Conservation (phyloP, 2,797 vertebrate species). For the Salarias fasciatus region DNA sequence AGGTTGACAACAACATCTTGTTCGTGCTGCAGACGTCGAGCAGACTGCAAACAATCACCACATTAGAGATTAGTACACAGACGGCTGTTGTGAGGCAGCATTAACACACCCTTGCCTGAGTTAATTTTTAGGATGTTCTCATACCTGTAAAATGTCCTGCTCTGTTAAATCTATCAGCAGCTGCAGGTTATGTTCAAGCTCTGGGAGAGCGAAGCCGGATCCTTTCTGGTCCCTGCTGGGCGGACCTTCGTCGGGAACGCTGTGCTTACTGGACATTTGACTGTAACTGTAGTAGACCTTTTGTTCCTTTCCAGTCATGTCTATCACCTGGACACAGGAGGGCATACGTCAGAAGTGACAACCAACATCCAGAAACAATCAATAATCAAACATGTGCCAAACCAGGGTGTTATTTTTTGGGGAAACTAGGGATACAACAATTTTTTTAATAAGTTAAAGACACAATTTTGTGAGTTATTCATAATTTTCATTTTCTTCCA, state of each 20-base stretch:
- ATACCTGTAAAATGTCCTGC: slow-evolving; percentile 96
- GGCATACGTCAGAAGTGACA: slow-evolving; percentile 2
- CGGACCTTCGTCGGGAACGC: slow-evolving; percentile 88
- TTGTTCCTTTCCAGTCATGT: slow-evolving; percentile 97
- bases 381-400: too few relatives aligned
- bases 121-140: neutral
- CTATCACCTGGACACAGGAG: slow-evolving; percentile 88
- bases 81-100: neutral
- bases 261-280: slow-evolving; percentile 97
- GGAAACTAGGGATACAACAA: too few relatives aligned
- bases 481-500: too few relatives aligned
- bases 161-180: slow-evolving; percentile 97
- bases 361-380: too few relatives aligned
- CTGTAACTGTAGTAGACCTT: slow-evolving; percentile 99
- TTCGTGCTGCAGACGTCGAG: slow-evolving; percentile 94
- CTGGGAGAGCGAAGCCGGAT: slow-evolving; percentile 89
- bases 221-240: slow-evolving; percentile 86
- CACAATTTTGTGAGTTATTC: too few relatives aligned
- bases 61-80: too few relatives aligned
- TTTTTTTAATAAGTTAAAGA: too few relatives aligned
- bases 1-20: slow-evolving; percentile 94
- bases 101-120: neutral
- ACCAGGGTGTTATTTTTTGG: too few relatives aligned
- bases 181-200: slow-evolving; percentile 97
- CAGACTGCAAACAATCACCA: slow-evolving; percentile 74